Evolutionary conservation across 2,797 vertebrate species (phyloP).

Genomic region (Rhadinocentrus ornatus): DNA sequence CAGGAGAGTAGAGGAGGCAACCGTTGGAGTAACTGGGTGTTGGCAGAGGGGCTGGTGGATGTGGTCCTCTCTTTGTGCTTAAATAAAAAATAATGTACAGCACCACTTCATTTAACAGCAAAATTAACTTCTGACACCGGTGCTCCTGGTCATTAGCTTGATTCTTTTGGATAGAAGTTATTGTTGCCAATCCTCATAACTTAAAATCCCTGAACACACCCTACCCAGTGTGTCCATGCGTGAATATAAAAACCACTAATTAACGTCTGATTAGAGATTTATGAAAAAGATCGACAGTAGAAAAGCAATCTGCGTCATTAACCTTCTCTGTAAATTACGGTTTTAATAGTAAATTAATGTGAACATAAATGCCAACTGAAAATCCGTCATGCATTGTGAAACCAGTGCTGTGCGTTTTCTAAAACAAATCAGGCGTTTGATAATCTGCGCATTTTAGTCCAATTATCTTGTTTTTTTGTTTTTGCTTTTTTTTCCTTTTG

Average conservation of each 20-base stretch:
- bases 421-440: conserved; percentile 10
- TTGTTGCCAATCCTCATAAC: conserved; percentile 53
- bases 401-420: conserved; percentile 18
- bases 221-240: conserved; percentile 5
- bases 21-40: conserved; percentile 71
- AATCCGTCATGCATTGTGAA: conserved; percentile 34
- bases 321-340: conserved; percentile 14
- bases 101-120: conserved; percentile 57
- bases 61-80: conserved; percentile 63
- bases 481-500: not conserved
- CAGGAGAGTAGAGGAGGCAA: conserved; percentile 28
- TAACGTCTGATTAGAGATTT: conserved; percentile 9
- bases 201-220: conserved; percentile 59
- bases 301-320: conserved; percentile 15
- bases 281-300: not conserved
- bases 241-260: conserved; percentile 9
- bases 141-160: conserved; percentile 47
- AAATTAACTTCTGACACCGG: conserved; percentile 53
- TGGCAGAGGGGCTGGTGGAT: conserved; percentile 64
- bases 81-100: conserved; percentile 57
- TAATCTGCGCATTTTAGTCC: not conserved
- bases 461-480: not conserved
- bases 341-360: conserved; percentile 24
- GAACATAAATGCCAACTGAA: conserved; percentile 31
- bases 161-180: conserved; percentile 50